Base-by-base conservation (phyloP, 2,797 vertebrate genomes). In the Oceanodroma leucorhoa region DNA sequence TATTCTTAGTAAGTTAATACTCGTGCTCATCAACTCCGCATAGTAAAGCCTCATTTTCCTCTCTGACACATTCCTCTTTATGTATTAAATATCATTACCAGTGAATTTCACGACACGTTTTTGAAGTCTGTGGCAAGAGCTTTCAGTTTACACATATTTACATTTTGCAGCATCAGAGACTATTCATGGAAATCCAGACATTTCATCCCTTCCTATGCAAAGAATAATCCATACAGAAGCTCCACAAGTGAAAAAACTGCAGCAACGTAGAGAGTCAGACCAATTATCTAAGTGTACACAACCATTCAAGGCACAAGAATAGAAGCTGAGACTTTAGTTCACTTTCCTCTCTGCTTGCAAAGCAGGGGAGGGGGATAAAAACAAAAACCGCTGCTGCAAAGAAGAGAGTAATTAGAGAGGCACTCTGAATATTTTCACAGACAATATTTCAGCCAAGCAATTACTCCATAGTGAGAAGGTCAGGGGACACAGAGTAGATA, bases 121-220 rank as follows among this genome's bases (percentile, higher is more conserved):
- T 82, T 90, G 91, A 96, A 94, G 92, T 77, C 57, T 72, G 9
- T 20, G 32, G 75, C 76, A 92, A 81, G 64, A 82, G 89, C 60
- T 95, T 95, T 91, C 4, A 1, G 55, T 89, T 95, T 95, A 93
- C 30, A 22, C 46, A 29, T 58, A 94, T 91, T 91, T 93, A 92
- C 40, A 89, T 93, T 94, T 71, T 75, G 48, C 38, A 92, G 80
- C 48, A 93, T 77, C 70, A 83, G 61, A 83, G 18, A 71, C 69
- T 90, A 73, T 82, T 89, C 34, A 45, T 51, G 70, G 75, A 93
- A 93, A 91, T 32, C 36, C 60, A 90, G 73, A 84, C 24, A 43
- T 76, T 94, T 93, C 45, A 83, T 67, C 60, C 57, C 34, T 80
- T 67, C 53, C 34, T 57, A 36, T 84, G 75, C 64, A 92, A 82